Conservation (phyloP, 53 echinoderm and acorn worm genomes). For the Henricia sp. region DNA sequence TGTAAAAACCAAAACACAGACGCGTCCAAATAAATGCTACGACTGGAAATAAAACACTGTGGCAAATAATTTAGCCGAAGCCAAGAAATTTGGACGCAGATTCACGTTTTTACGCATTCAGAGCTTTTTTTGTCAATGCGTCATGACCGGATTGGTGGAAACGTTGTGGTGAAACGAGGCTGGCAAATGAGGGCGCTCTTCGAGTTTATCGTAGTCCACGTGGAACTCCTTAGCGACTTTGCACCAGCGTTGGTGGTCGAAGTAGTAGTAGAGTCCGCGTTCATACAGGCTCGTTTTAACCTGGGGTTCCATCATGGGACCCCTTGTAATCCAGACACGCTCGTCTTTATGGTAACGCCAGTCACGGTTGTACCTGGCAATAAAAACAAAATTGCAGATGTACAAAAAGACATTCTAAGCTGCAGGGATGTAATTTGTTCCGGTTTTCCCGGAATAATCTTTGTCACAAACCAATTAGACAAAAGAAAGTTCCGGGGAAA, state of each 20-base stretch:
- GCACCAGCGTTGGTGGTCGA: constrained; percentile 94
- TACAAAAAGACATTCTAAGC: no score
- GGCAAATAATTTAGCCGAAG: neutral
- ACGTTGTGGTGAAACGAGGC: constrained; percentile 95
- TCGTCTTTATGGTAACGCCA: constrained; percentile 99
- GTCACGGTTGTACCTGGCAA: constrained; percentile 89
- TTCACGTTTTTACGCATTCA: neutral
- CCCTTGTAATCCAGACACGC: constrained; percentile 97
- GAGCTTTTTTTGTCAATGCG: constrained; percentile 23
- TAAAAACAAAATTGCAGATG: no score
- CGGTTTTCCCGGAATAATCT: no score
- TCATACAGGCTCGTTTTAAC: constrained; percentile 98
- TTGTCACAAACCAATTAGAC: no score
- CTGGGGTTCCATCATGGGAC: constrained; percentile 98
- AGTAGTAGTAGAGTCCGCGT: constrained; percentile 96
- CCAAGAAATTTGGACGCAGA: neutral
- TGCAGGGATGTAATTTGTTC: no score
- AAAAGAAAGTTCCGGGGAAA: no score
- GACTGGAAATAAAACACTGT: neutral
- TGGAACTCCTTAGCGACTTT: constrained; percentile 99
- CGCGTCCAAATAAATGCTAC: no score
- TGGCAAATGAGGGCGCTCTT: constrained; percentile 98
- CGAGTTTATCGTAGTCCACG: constrained; percentile 97
- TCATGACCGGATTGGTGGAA: constrained; percentile 75
- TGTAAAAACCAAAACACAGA: no score